Base-by-base conservation (phyloP, 2,888 invertebrate species). In the Petrolisthes cinctipes region DNA sequence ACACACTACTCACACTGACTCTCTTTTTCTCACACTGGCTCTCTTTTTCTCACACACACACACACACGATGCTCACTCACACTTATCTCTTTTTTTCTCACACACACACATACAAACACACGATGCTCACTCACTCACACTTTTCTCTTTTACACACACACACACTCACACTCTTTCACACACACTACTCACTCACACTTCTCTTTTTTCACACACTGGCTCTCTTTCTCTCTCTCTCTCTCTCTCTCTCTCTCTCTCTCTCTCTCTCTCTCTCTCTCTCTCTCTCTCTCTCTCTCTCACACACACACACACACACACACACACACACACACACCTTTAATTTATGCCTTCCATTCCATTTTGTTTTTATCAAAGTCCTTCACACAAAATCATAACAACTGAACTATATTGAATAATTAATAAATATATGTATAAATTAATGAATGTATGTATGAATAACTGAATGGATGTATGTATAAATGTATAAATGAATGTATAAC, bases 281-380 rank as follows among this genome's bases (percentile, higher is more conserved):
- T 37, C 54, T 20, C 23, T 80, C 23, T 53, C 53, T 80, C 54
- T 14, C 7, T 37, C 51, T 80, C n/a, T 80, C 17, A 23, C 78
- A 23, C 78, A 17, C 81, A 9, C 81, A 17, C 54, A 51, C 81
- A 51, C 81, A 51, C 23, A 17, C 81, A n/a, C 83, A 73, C 51
- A 9, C 75, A 51, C 73, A 51, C 66, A 9, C 82, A 17, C 66
- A 51, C n/a, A 51, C 37, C 17, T 14, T 73, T 23, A 17, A 73
- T 51, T 51, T 5, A 11, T 9, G 5, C 20, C 53, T 75, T 53
- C 53, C 17, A 54, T 11, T 76, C 20, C 20, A 23, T 23, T 17
- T 54, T 71, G n/a, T 54, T 37, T 37, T 37, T 23, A n/a, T 57
- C 80, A 37, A 37, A 37, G 37, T 37, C 37, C 37, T 37, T 37